Evolutionary conservation across 1,140 invertebrate genomes (phyloP), one percentile per base, ranked within the genome.

Genomic region (Musca vetustissima): DNA sequence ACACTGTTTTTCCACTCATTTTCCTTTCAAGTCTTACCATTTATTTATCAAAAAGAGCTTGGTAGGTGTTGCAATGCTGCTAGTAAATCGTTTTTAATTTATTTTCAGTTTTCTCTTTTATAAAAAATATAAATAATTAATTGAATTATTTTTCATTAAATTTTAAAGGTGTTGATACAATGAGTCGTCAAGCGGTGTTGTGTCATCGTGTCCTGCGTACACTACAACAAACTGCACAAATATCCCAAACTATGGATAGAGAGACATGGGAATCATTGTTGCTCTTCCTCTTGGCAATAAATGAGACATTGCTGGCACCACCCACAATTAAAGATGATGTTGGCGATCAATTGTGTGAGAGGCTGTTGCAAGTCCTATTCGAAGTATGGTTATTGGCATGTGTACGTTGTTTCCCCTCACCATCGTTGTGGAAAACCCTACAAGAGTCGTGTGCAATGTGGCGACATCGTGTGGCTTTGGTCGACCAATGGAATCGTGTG

Each of bases 351-450:
- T 84, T 99, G 21, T 97, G 95, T 83, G 95, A 98, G 81, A 84
- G 97, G 57, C 94, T 98, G 43, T 85, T 99, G 8, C 94, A 92
- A 69, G 96, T 97, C 25, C 86, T 99, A 17, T 94, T 98, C 82
- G 95, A 98, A 85, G 91, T 98, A 1, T 98, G 96, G 96, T 85
- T 98, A 22, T 83, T 97, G 21, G 94, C 96, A 1, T 98, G 96
- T 82, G 90, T 89, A 61, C 90, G 91, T 66, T 97, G 92, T 82
- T 88, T 87, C 84, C 96, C 96, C 14, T 92, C 95, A 6, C 96
- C 97, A 13, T 93, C 95, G 8, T 85, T 98, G 72, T 98, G 97
- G 97, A 95, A 96, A 83, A 98, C 97, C 3, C 86, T 99, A 68
- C 88, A 94, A 74, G 94, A 97, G 83, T 92, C 95, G 73, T 96